These are phyloP conservation scores for Clavelina lepadiformis DNA, from an alignment of 23 tunicate genomes.

Conservation along the genomic window DNA sequence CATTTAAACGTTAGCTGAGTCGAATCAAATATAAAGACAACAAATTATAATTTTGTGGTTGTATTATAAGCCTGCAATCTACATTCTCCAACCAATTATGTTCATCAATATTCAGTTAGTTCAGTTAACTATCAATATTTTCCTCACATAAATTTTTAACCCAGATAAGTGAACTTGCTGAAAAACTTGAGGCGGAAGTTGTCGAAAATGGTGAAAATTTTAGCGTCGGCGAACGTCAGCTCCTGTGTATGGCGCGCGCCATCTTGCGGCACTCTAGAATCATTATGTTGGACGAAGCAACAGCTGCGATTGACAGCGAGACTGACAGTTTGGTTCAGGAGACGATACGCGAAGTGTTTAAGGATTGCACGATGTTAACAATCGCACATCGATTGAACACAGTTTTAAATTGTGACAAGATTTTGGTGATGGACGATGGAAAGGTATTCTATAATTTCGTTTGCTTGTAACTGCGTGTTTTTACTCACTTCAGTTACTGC, in stretches of 20 bases:
- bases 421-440: slow-evolving; percentile 95
- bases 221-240: slow-evolving; percentile 94
- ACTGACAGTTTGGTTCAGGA: slow-evolving; percentile 94
- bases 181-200: slow-evolving; percentile 79
- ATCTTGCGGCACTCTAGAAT: slow-evolving; percentile 80
- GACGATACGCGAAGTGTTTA: slow-evolving; percentile 87
- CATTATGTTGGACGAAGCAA: slow-evolving; percentile 96
- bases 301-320: slow-evolving; percentile 96
- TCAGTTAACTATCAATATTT: too few relatives aligned
- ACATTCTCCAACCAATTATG: too few relatives aligned
- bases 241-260: slow-evolving; percentile 95
- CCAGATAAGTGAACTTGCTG: slow-evolving; percentile 74
- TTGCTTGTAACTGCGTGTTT: too few relatives aligned
- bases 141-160: too few relatives aligned
- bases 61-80: neutral
- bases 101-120: too few relatives aligned
- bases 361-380: slow-evolving; percentile 95
- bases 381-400: slow-evolving; percentile 98
- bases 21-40: too few relatives aligned
- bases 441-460: too few relatives aligned
- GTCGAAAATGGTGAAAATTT: slow-evolving; percentile 97
- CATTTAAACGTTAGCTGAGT: too few relatives aligned
- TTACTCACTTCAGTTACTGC: too few relatives aligned
- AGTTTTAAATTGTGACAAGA: slow-evolving; percentile 82
- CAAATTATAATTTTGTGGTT: neutral